A percentile compares a stretch with the other conserved stretches of the same genome.
Evolutionary conservation across 2,888 invertebrate genomes (phyloP).

Genomic region (Latheticus oryzae): DNA sequence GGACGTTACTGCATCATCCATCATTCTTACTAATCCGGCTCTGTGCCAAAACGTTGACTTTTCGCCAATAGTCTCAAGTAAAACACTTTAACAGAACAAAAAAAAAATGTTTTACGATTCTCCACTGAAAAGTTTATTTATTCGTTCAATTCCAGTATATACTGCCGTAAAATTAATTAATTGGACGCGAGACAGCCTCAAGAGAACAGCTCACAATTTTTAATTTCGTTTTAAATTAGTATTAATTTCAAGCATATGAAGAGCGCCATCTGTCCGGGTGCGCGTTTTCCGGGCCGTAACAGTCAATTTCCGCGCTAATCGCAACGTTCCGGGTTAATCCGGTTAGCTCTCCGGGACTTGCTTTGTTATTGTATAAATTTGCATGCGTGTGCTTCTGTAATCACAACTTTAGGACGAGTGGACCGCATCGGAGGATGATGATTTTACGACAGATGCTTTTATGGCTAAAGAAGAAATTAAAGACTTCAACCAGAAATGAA

Average conservation of each 20-base stretch:
- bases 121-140: constrained; percentile 5
- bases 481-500: no score
- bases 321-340: constrained; percentile 57
- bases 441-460: constrained; percentile 3
- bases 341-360: constrained; percentile 54
- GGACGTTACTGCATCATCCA: constrained; percentile 28
- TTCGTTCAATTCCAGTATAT: constrained; percentile 7
- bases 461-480: no score
- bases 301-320: constrained; percentile 62
- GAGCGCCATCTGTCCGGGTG: constrained; percentile 52
- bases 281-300: constrained; percentile 58
- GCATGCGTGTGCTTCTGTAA: constrained; percentile 48
- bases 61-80: constrained; percentile 10
- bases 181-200: constrained; percentile 8
- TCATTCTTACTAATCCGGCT: constrained; percentile 38
- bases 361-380: constrained; percentile 59
- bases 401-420: constrained; percentile 29
- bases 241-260: constrained; percentile 44
- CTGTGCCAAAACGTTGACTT: constrained; percentile 29
- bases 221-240: constrained; percentile 35
- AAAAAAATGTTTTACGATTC: constrained; percentile 13
- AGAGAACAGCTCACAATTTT: constrained; percentile 22
- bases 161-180: constrained; percentile 25
- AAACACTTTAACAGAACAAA: no score
- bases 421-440: constrained; percentile 5